Base-by-base conservation (phyloP, 2,888 invertebrate species). In the Ectobius pallidus region DNA sequence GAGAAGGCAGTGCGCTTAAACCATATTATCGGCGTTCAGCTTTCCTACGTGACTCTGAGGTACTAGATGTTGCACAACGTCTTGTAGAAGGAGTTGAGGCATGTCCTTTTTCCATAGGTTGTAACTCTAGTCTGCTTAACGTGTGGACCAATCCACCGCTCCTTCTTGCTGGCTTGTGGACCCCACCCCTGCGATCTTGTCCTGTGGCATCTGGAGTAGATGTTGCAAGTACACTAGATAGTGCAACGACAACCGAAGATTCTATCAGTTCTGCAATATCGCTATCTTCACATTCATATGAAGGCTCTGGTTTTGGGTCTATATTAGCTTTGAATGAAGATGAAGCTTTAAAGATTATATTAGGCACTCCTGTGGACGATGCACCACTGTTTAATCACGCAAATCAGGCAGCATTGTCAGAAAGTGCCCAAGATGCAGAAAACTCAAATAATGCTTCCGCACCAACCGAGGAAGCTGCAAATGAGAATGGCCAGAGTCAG, bases 141-240 rank as follows among this genome's bases (percentile, higher is more conserved):
- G 89, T 90, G 71, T 98, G 97, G 97, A 91, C 93, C 0, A 90
- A 91, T 78, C 90, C 92, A 49, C 92, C 96, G 0, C 83, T 97
- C 46, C 87, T 93, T 80, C 83, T 96, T 78, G 92, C 95, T 16
- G 96, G 96, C 3, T 86, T 95, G 69, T 95, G 94, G 93, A 89
- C 92, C 1, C 92, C 94, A 0, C 91, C 93, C 9, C 86, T 93
- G 80, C 90, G 91, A 80, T 88, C 90, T 3, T 91, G 91, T 77
- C 93, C 94, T 18, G 86, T 91, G 39, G 76, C 80, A 34, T 77
- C 79, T 62, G 83, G 81, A 11, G 86, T 93, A 39, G 95, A 95
- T 84, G 90, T 95, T 7, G 95, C 92, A 0, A 91, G 89, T 79
- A 87, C 87, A 32, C 82, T 87, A 27, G 69, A 69, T 49, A 34